Conservation (phyloP, 2,113 vertebrate species). For the Phylloscopus whistleri region DNA sequence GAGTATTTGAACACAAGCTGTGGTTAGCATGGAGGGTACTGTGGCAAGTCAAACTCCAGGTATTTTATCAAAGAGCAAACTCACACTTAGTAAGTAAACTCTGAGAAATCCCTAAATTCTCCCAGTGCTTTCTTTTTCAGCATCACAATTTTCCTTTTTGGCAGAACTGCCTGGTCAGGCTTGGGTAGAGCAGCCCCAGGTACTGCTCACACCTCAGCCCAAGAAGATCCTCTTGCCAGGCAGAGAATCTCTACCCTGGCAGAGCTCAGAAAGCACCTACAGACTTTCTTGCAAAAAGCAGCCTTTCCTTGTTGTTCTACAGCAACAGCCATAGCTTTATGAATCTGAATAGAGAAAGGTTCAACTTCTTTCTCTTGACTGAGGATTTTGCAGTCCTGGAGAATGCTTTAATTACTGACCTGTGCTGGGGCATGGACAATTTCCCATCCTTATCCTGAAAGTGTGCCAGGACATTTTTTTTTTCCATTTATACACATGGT, state of each 20-base stretch:
- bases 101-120: background rate
- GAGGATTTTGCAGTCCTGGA: background rate
- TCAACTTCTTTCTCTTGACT: background rate
- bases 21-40: background rate
- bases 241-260: background rate
- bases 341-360: background rate
- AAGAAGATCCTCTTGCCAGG: background rate
- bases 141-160: background rate
- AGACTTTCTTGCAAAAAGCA: background rate
- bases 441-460: background rate
- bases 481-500: background rate
- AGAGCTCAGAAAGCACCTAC: background rate
- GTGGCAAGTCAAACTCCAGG: background rate
- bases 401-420: background rate
- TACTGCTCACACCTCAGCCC: rapidly evolving
- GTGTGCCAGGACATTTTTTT: background rate
- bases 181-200: background rate
- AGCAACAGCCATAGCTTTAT: background rate
- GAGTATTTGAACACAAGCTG: background rate
- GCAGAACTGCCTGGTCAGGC: background rate
- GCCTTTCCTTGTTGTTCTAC: background rate
- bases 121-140: background rate
- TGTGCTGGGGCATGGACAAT: background rate
- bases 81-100: background rate
- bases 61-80: background rate